phyloP scores from a whole-genome alignment of 2,797 vertebrate genomes.

The Chelon auratus region DNA sequence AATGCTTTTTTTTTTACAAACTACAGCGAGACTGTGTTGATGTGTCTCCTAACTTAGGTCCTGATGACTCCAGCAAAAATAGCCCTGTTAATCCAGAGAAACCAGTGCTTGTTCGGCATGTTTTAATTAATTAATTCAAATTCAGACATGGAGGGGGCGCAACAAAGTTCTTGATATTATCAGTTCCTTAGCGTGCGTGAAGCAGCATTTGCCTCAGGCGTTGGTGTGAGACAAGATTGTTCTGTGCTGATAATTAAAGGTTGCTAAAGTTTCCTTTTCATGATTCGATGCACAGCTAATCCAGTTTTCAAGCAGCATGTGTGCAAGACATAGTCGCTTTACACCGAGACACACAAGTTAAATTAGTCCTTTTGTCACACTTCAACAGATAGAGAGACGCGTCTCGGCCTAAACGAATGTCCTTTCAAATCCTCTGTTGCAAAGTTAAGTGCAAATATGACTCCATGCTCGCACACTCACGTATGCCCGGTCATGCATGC shows the following conservation, averaged over 20 bases:
- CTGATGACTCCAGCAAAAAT: conserved; percentile 17
- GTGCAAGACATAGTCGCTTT: conserved; percentile 26
- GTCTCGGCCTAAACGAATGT: conserved; percentile 16
- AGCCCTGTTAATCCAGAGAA: conserved; percentile 36
- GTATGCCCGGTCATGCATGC: conserved; percentile 39
- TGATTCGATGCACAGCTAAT: conserved; percentile 55
- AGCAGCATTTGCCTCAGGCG: conserved; percentile 38
- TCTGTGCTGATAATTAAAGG: conserved; percentile 48
- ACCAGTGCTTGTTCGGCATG: conserved; percentile 14
- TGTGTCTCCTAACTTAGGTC: not conserved
- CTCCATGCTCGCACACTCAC: conserved; percentile 20
- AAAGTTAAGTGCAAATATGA: conserved; percentile 22
- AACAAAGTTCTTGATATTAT: conserved; percentile 46
- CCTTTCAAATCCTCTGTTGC: conserved; percentile 13
- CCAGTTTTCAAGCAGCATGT: conserved; percentile 53
- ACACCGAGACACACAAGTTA: conserved; percentile 25
- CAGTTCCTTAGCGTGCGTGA: conserved; percentile 17
- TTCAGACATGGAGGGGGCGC: not conserved
- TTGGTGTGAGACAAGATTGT: conserved; percentile 44
- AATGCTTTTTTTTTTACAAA: too few species aligned
- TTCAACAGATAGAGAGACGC: conserved; percentile 15
- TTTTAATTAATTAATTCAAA: conserved; percentile 27
- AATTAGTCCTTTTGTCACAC: conserved; percentile 29
- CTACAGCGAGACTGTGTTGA: too few species aligned
- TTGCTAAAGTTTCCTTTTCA: conserved; percentile 30